Conservation (phyloP, 2,888 invertebrate species). For the Agrilus cyanescens region DNA sequence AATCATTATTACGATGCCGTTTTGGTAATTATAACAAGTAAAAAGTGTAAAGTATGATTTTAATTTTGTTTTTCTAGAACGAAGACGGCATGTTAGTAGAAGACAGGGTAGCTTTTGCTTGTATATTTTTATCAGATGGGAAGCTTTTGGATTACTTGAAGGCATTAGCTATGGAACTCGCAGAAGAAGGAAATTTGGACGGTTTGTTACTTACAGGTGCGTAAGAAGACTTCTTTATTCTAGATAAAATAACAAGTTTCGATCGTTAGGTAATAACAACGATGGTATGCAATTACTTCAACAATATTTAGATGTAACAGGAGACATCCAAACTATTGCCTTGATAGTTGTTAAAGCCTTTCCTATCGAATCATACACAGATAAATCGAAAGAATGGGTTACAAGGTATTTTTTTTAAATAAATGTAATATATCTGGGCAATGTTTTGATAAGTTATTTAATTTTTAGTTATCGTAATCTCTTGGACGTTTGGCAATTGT, state of each 20-base stretch:
- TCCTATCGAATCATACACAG: constrained; percentile 54
- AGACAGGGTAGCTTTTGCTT: constrained; percentile 85
- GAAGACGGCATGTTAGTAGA: constrained; percentile 76
- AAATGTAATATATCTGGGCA: background rate
- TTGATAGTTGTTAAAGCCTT: constrained; percentile 68
- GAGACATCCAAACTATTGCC: constrained; percentile 86
- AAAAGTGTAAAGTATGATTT: constrained; percentile 4
- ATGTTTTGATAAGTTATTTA: constrained; percentile 3
- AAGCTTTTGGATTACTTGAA: constrained; percentile 70
- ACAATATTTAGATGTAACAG: constrained; percentile 73
- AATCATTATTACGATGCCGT: constrained; percentile 64
- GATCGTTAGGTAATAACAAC: constrained; percentile 47
- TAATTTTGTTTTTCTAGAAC: constrained; percentile 41
- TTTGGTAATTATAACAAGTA: constrained; percentile 43
- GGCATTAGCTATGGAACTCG: constrained; percentile 54
- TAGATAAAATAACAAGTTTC: background rate
- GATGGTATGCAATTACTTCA: constrained; percentile 74
- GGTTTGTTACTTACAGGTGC: constrained; percentile 72
- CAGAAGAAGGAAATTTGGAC: constrained; percentile 67
- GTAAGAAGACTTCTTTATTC: constrained; percentile 3
- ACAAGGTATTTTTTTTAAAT: constrained; percentile 40
- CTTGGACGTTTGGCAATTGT: constrained; percentile 82
- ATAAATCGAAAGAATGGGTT: constrained; percentile 57
- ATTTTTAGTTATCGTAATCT: constrained; percentile 63
- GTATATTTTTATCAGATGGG: constrained; percentile 70